A percentile compares a stretch with the other conserved stretches of the same genome.
Evolutionary conservation across 2,888 invertebrate genomes (phyloP).

Genomic region (Biston betularia): DNA sequence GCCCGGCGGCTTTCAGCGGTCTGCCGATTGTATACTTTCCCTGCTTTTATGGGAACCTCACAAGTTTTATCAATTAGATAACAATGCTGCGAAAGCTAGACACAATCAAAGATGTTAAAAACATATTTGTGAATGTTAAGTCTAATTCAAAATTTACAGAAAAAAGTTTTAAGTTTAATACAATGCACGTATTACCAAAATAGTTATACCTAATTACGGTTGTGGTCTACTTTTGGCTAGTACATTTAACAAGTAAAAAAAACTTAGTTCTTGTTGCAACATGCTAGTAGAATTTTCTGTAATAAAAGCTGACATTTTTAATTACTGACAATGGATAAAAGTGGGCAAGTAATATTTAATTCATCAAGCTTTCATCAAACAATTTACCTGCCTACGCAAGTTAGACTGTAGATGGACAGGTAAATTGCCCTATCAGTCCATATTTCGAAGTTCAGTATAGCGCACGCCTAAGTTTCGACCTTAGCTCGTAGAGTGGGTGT

Average conservation of each 20-base stretch:
- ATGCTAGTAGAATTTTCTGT: too few relatives aligned
- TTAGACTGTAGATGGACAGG: slow-evolving; percentile 46
- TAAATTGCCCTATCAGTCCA: slow-evolving; percentile 60
- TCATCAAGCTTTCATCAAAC: slow-evolving; percentile 26
- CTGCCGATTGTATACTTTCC: slow-evolving; percentile 80
- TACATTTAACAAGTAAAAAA: too few relatives aligned
- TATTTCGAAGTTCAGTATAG: slow-evolving; percentile 56
- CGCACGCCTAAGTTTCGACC: slow-evolving; percentile 65
- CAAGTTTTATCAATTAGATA: slow-evolving; percentile 61
- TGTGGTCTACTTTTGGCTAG: too few relatives aligned
- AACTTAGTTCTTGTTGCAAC: too few relatives aligned
- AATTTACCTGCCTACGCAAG: slow-evolving; percentile 42
- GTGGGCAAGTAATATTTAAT: slow-evolving; percentile 2
- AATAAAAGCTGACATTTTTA: background rate
- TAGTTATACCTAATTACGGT: too few relatives aligned
- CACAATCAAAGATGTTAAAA: slow-evolving; percentile 3
- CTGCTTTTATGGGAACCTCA: slow-evolving; percentile 82
- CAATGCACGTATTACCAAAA: too few relatives aligned
- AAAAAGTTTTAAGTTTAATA: background rate
- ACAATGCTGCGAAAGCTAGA: slow-evolving; percentile 67
- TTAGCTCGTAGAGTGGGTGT: slow-evolving; percentile 69
- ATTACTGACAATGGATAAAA: slow-evolving; percentile 7
- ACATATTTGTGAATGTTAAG: background rate
- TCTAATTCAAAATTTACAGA: too few relatives aligned
- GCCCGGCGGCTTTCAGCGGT: slow-evolving; percentile 68